Conservation (phyloP, 2,888 invertebrate genomes). For the Callimorpha dominula region DNA sequence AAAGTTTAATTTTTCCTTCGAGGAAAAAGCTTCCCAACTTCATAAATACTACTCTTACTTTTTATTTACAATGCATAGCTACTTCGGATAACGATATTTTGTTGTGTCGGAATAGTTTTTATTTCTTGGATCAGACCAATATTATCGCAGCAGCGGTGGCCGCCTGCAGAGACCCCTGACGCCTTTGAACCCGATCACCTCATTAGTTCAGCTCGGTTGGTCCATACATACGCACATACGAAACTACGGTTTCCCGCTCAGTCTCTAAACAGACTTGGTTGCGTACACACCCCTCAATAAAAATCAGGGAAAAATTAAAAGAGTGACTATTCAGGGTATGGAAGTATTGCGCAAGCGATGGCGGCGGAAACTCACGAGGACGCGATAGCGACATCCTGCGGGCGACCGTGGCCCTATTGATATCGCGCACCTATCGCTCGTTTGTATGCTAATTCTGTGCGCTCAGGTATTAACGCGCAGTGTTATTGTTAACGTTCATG, state of each 20-base stretch:
- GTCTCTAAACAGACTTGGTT: constrained; percentile 76
- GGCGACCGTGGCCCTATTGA: constrained; percentile 85
- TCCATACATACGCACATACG: constrained; percentile 72
- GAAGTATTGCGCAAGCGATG: constrained; percentile 75
- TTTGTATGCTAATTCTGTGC: constrained; percentile 79
- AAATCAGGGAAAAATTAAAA: constrained; percentile 59
- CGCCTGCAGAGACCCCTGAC: constrained; percentile 72
- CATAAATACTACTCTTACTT: constrained; percentile 19
- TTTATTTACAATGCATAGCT: constrained; percentile 19
- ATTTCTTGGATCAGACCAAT: constrained; percentile 48
- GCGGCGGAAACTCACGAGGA: constrained; percentile 77
- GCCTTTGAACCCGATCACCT: constrained; percentile 84
- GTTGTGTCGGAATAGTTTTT: constrained; percentile 13
- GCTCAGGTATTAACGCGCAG: constrained; percentile 73
- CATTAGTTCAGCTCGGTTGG: constrained; percentile 81
- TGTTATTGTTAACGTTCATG: constrained; percentile 62
- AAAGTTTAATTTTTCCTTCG: constrained; percentile 21
- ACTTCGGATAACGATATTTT: constrained; percentile 4
- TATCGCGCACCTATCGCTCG: constrained; percentile 72
- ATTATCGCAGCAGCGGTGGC: constrained; percentile 69
- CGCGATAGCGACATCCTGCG: constrained; percentile 82
- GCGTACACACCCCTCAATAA: constrained; percentile 72
- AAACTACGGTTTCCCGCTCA: constrained; percentile 74
- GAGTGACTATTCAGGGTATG: constrained; percentile 54
- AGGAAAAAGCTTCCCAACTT: constrained; percentile 29